Base-by-base conservation (phyloP, 2,113 vertebrate genomes). In the Theristicus caerulescens region DNA sequence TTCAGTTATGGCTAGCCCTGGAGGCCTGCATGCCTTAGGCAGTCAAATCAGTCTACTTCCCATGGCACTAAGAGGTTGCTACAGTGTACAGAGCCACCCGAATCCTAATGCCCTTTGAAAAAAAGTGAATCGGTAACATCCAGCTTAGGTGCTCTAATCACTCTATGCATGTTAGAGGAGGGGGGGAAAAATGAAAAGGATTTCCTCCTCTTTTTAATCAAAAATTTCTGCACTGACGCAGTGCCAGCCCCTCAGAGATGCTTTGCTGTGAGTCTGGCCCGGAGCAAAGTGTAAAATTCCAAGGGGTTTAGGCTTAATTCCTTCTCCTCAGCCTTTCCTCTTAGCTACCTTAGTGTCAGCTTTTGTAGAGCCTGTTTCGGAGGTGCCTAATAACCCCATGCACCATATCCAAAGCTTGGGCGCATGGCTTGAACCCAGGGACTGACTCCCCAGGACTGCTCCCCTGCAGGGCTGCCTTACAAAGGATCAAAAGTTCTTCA, bases 231-330 rank as follows among this genome's bases (percentile, higher is more conserved):
- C 69, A 18, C 32, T 66, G 64, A 58, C 3, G 2, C 0, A 0
- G 51, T 8, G 29, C 88, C 86, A 91, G 58, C 51, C 64, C n/a
- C 72, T 66, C 38, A 51, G 83, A 86, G 64, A 32, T 54, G 29
- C 17, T 86, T 86, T 74, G 46, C 67, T 78, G 16, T 0, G 0
- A 77, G 71, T 80, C 79, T 88, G 82, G 86, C 91, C 64, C 44
- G 0, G 7, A 78, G 55, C 46, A 55, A 94, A 92, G 76, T 55
- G 72, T 78, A 96, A 95, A 83, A 95, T 95, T 91, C 91, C 82
- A 29, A 4, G 51, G 19, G 51, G 55, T 88, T 95, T 88, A 92
- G 51, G 51, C 67, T 96, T 86, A 95, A 95, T 95, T 90, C 88
- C 69, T 88, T 78, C 51, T 94, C 14, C 44, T 74, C 76, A 86